A percentile compares a stretch with the other conserved stretches of the same genome.
Evolutionary conservation across 2,888 invertebrate genomes (phyloP).

Genomic region (Syritta pipiens): DNA sequence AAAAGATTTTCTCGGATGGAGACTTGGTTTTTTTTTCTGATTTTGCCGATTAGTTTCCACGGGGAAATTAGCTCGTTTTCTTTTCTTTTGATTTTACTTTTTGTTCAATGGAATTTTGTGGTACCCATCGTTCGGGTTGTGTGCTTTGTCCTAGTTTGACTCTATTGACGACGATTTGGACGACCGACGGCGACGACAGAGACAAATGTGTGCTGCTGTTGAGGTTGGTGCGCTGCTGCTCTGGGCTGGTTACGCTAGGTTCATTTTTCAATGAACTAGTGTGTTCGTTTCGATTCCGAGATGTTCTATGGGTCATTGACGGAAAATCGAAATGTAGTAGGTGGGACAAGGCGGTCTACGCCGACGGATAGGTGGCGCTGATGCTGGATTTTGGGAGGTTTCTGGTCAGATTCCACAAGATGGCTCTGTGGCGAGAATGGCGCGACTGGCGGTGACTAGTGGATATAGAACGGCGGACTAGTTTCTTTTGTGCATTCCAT

Average conservation of each 20-base stretch:
- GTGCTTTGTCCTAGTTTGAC: slow-evolving; percentile 56
- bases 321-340: slow-evolving; percentile 44
- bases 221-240: slow-evolving; percentile 35
- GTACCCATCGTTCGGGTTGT: slow-evolving; percentile 38
- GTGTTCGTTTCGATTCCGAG: slow-evolving; percentile 33
- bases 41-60: not conserved
- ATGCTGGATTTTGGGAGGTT: not conserved
- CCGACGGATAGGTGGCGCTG: slow-evolving; percentile 17
- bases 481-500: no score
- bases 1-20: slow-evolving; percentile 8
- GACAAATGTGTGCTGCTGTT: slow-evolving; percentile 53
- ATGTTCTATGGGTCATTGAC: slow-evolving; percentile 51
- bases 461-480: not conserved
- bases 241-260: slow-evolving; percentile 55
- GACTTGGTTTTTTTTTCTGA: not conserved
- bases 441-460: not conserved
- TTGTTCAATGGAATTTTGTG: slow-evolving; percentile 41
- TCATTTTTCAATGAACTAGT: slow-evolving; percentile 61
- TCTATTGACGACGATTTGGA: slow-evolving; percentile 29
- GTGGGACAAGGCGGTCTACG: not conserved
- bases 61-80: not conserved
- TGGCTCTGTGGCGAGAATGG: not conserved
- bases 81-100: not conserved
- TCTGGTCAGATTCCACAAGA: not conserved
- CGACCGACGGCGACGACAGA: slow-evolving; percentile 53